Evolutionary conservation across 2,113 vertebrate genomes (phyloP).

Genomic region (Oncorhynchus clarkii): DNA sequence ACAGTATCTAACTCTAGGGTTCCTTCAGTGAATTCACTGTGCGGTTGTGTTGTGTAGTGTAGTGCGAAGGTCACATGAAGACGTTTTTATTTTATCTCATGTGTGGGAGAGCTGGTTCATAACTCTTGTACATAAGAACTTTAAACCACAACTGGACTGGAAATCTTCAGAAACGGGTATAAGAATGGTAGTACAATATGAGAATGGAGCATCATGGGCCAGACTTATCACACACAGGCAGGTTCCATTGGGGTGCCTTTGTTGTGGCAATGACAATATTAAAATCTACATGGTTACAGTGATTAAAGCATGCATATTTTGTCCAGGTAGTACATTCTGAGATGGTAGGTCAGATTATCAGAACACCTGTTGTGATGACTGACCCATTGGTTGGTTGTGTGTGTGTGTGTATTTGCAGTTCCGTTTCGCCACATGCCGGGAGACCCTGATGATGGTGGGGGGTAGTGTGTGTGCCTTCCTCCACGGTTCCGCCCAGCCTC

Average conservation of each 20-base stretch:
- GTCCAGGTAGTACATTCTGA: no score
- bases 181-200: no score
- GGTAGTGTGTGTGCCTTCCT: constrained; percentile 84
- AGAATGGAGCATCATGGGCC: background rate
- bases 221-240: background rate
- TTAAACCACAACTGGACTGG: no score
- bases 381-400: background rate
- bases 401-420: constrained; percentile 73
- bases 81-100: no score
- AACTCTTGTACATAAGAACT: no score
- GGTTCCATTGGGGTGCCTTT: background rate
- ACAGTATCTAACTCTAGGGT: no score
- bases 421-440: constrained; percentile 81
- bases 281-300: no score
- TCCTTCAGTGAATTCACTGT: background rate
- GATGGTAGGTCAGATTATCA: background rate
- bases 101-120: no score
- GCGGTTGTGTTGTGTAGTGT: background rate
- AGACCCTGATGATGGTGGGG: constrained; percentile 83
- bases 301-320: no score
- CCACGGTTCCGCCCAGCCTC: constrained; percentile 88
- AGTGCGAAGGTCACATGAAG: background rate
- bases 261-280: no score
- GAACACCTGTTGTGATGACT: background rate
- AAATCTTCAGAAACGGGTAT: no score